phyloP scores from a whole-genome alignment of 2,888 invertebrate genomes.

The Morpho helenor region DNA sequence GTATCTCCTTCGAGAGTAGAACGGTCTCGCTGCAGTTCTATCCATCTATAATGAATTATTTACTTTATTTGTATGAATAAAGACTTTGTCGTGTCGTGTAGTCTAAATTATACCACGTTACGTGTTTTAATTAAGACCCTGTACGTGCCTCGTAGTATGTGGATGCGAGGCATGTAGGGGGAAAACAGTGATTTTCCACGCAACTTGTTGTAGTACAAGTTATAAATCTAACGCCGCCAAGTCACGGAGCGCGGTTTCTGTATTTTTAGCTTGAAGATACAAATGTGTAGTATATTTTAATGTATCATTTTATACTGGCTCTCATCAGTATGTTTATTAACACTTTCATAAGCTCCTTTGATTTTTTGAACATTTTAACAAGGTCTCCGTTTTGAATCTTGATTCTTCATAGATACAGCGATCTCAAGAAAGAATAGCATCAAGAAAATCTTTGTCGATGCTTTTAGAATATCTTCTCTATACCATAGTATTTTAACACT shows the following conservation, averaged over 20 bases:
- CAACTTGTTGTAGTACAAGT: conserved; percentile 8
- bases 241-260: not conserved
- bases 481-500: too few species aligned
- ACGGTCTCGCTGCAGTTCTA: too few species aligned
- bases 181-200: conserved; percentile 15
- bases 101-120: conserved; percentile 13
- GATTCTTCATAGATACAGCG: too few species aligned
- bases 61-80: not conserved
- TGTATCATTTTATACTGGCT: not conserved
- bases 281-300: conserved; percentile 2
- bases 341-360: too few species aligned
- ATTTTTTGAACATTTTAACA: too few species aligned
- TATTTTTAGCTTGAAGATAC: conserved; percentile 11
- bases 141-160: conserved; percentile 21
- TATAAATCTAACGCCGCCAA: conserved; percentile 10
- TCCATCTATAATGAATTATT: too few species aligned
- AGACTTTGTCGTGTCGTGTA: conserved; percentile 1
- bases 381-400: too few species aligned
- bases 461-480: too few species aligned
- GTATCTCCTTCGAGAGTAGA: too few species aligned
- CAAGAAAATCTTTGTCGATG: too few species aligned
- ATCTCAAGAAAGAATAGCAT: too few species aligned
- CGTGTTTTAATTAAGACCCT: conserved; percentile 27
- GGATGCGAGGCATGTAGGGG: conserved; percentile 15
- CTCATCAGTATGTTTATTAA: too few species aligned